Percentiles rank a stretch among this genome's conserved stretches.
Conservation (phyloP, 2,888 invertebrate genomes). For the Schizaphis graminum region DNA sequence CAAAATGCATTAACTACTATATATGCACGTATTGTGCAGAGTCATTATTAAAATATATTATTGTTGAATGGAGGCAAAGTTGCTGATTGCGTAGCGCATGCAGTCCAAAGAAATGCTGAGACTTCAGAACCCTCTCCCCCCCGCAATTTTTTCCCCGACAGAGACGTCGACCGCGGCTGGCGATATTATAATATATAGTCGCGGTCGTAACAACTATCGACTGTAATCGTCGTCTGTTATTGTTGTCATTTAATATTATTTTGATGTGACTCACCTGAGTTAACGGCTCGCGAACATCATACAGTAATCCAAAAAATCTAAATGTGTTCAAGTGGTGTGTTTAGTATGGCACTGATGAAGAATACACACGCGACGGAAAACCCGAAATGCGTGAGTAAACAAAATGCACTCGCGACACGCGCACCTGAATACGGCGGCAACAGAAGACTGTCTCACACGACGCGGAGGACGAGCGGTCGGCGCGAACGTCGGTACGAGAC, state of each 20-base stretch:
- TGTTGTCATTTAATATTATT: not conserved
- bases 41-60: not conserved
- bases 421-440: not conserved
- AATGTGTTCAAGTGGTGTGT: no score
- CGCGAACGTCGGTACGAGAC: slow-evolving; percentile 23
- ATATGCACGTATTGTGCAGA: not conserved
- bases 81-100: not conserved
- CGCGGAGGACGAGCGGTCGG: not conserved
- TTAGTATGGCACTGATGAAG: not conserved
- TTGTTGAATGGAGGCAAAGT: not conserved
- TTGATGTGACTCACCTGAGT: not conserved
- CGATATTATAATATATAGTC: not conserved
- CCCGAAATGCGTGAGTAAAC: not conserved
- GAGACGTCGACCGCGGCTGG: not conserved
- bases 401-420: not conserved
- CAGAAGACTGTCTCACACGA: not conserved
- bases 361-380: not conserved
- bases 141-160: not conserved
- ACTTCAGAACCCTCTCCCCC: not conserved
- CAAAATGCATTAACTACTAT: not conserved
- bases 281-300: slow-evolving; percentile 1
- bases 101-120: not conserved
- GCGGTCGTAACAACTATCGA: not conserved
- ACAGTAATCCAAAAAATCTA: not conserved
- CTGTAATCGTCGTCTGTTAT: not conserved